A percentile compares a stretch with the other conserved stretches of the same genome.
Evolutionary conservation across 1,140 invertebrate genomes (phyloP).

Genomic region (Melitaea cinxia): DNA sequence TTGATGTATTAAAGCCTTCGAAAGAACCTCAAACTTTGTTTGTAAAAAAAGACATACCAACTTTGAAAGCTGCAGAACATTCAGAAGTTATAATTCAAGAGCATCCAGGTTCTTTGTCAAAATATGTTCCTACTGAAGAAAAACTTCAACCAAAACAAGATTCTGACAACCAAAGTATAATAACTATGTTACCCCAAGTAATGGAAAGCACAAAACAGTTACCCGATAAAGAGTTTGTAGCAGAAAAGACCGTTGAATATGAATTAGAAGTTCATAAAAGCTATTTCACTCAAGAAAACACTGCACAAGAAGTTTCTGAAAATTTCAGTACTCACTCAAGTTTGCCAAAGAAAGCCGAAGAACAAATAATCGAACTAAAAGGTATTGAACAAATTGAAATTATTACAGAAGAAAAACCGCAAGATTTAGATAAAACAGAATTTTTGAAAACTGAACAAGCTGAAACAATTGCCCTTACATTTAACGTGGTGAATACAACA

Average conservation of each 20-base stretch:
- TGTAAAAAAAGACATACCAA: conserved; percentile 31
- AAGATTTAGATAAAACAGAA: conserved; percentile 25
- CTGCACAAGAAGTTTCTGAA: conserved; percentile 42
- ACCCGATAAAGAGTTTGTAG: conserved; percentile 24
- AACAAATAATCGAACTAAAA: conserved; percentile 49
- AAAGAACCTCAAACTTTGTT: conserved; percentile 13
- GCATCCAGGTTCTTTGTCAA: conserved; percentile 36
- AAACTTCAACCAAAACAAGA: conserved; percentile 39
- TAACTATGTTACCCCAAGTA: conserved; percentile 47
- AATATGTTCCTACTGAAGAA: conserved; percentile 43
- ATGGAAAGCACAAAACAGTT: conserved; percentile 53
- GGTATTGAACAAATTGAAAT: conserved; percentile 57
- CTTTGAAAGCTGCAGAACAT: conserved; percentile 29
- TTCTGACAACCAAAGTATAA: conserved; percentile 29
- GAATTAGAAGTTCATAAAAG: conserved; percentile 54
- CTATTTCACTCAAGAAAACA: conserved; percentile 46
- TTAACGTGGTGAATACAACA: conserved; percentile 43
- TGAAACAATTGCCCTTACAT: conserved; percentile 37
- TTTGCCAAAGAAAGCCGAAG: conserved; percentile 43
- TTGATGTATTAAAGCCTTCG: conserved; percentile 1
- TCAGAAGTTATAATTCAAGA: conserved; percentile 39
- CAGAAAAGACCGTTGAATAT: conserved; percentile 35
- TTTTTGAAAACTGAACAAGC: conserved; percentile 43
- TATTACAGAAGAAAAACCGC: conserved; percentile 43
- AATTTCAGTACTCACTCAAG: conserved; percentile 37